Base-by-base conservation (phyloP, 1,140 invertebrate species). In the Homarus americanus region DNA sequence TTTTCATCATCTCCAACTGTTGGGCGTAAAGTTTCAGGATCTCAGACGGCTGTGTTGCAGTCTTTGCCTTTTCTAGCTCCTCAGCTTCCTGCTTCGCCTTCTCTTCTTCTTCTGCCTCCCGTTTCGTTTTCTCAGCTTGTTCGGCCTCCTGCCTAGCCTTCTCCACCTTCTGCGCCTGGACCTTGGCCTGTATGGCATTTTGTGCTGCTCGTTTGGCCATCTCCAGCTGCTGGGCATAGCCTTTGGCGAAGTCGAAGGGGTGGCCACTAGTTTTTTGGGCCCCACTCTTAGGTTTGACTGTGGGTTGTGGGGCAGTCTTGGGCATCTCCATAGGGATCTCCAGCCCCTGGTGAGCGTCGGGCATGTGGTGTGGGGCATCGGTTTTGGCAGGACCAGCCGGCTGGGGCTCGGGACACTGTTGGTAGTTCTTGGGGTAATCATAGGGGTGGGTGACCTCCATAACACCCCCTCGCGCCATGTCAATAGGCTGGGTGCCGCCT, bases 311-410 rank as follows among this genome's bases (percentile, higher is more conserved):
- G 12, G 75, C 75, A 1, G 85, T 87, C 53, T 87, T 87, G 32
- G 85, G 85, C 85, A 87, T 87, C 41, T 87, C 49, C 69, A 87
- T 40, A 17, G 73, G 85, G n/a, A 87, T 17, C 24, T 87, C 85
- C 44, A 87, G 49, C 34, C 5, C 53, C 17, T 66, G 73, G 1
- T 87, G 73, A 15, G 49, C 17, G 36, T 87, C 85, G 38, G 34
- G 34, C 49, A 87, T 20, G 32, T 40, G 36, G 28, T 87, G 73
- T 3, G 36, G 44, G 24, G 15, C 24, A 36, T 87, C 53, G 0
- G 32, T 32, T 32, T 87, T 87, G 34, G 36, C 36, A 12, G 36
- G 20, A 1, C 36, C 73, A 20, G 63, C 40, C 5, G 63, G 0
- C 9, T 66, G 53, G 44, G 34, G 7, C 20, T 79, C 32, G 15